Base-by-base conservation (phyloP, 2,113 vertebrate species). In the Hemichromis elongatus region DNA sequence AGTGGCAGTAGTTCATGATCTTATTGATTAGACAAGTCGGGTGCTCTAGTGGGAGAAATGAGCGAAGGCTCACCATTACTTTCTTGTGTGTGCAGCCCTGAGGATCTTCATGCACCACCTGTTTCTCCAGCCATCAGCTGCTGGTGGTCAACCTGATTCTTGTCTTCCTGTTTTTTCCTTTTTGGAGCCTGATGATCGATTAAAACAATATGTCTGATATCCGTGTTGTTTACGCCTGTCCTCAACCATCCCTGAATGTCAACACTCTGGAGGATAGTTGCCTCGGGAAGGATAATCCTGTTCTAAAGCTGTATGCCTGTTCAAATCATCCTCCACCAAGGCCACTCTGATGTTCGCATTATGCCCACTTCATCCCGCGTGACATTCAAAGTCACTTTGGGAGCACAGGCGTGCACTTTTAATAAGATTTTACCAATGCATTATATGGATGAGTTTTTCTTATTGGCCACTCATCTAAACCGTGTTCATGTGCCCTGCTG, bases 361-460 rank as follows among this genome's bases (percentile, higher is more conserved):
- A 91, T 93, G 88, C 90, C 91, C 92, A 90, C 90, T 94, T 93
- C 91, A 90, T 93, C 91, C 92, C 53, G 57, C 30, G 30, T 90
- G 92, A 94, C 92, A 94, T 93, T 95, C 91, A 95, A 94, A 95
- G 94, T 94, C 93, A 95, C 94, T 94, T 95, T 94, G 92, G 84
- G 89, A 93, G 87, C 77, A 85, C 79, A 83, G 81, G 87, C 89
- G 42, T 92, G 90, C 88, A 91, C 89, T 94, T 94, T 94, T 95
- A 94, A 95, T 95, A 90, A 83, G 92, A 95, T 95, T 95, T 93
- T 86, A 86, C 86, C 84, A 92, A 90, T 88, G 94, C 95, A 95
- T 95, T 95, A 95, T 92, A 94, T 89, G 93, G 90, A 95, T 94
- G 94, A 93, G 91, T 91, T 95, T 95, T 94, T 93, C 77, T 89